Evolutionary conservation across 2,797 vertebrate species (phyloP), one percentile per base, ranked within the genome.

Genomic region (Leptatherina wallacei): DNA sequence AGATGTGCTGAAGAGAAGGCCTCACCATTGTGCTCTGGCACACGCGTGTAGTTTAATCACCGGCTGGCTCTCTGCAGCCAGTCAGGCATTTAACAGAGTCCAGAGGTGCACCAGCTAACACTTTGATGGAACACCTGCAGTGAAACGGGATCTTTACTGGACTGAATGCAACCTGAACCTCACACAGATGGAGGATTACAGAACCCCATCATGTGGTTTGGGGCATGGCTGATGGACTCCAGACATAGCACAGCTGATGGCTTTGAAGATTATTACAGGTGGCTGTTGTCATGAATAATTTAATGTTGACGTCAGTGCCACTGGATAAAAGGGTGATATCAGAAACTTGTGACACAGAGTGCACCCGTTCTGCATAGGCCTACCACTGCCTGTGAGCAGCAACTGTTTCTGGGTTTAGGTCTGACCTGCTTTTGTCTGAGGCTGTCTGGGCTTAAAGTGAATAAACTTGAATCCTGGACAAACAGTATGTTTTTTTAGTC

Each of bases 61-160:
- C 59, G 83, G 58, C 73, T 76, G 75, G 63, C 78, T 83, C 61
- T 81, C 68, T 82, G 74, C 58, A 81, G 74, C 87, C 78, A 84
- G 75, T 77, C 85, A 89, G 86, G 77, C 90, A 68, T 92, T 93
- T 88, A 85, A 87, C 88, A 80, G 79, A 80, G 84, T 84, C 91
- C 89, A 90, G 83, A 69, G 78, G 83, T 73, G 85, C 84, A 79
- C 77, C 81, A 86, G 80, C 83, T 73, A 83, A 82, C 83, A 89
- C 91, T 95, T 94, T 93, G 93, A 94, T 91, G 89, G 87, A 89
- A 94, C 94, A 95, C 94, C 94, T 95, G 94, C 93, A 93, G 90
- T 83, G 93, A 94, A 95, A 94, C 69, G 30, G 80, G 90, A 95
- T 91, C 91, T 95, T 94, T 91, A 94, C 88, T 87, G 85, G 89